phyloP scores from a whole-genome alignment of 2,888 invertebrate species.

The Baronia brevicornis region DNA sequence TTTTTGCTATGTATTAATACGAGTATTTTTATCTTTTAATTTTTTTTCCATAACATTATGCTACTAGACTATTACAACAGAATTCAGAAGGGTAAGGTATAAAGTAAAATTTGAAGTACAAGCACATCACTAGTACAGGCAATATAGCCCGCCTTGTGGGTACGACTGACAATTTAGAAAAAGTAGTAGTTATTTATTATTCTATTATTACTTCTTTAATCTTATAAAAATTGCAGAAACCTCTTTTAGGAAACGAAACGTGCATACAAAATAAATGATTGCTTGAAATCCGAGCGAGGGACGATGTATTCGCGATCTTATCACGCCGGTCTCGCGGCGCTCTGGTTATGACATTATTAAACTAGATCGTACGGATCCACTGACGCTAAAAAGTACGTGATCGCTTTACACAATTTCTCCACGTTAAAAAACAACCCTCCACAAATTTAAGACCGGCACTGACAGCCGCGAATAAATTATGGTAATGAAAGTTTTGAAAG shows the following conservation, averaged over 20 bases:
- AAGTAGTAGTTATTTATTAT: too few species aligned
- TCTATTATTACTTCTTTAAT: too few species aligned
- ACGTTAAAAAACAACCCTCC: conserved; percentile 62
- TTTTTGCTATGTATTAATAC: too few species aligned
- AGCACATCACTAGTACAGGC: too few species aligned
- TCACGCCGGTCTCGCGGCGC: conserved; percentile 35
- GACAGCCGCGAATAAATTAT: conserved; percentile 72
- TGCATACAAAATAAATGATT: conserved; percentile 61
- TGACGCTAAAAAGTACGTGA: conserved; percentile 68
- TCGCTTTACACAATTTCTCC: conserved; percentile 59
- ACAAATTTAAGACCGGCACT: conserved; percentile 68
- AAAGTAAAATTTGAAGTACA: too few species aligned
- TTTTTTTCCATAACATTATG: too few species aligned
- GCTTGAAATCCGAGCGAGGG: conserved; percentile 42
- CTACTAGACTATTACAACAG: too few species aligned
- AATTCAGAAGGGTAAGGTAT: too few species aligned
- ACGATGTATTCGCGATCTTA: conserved; percentile 56
- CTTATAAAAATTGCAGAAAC: too few species aligned
- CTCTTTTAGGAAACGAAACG: conserved; percentile 27
- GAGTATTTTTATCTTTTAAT: too few species aligned
- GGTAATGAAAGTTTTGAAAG: conserved; percentile 69
- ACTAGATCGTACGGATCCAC: conserved; percentile 46
- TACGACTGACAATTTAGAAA: too few species aligned
- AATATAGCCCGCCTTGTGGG: too few species aligned
- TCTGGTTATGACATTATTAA: conserved; percentile 69